A percentile compares a stretch with the other conserved stretches of the same genome.
Evolutionary conservation across 2,797 vertebrate species (phyloP).

Genomic region (Etheostoma nigrum): DNA sequence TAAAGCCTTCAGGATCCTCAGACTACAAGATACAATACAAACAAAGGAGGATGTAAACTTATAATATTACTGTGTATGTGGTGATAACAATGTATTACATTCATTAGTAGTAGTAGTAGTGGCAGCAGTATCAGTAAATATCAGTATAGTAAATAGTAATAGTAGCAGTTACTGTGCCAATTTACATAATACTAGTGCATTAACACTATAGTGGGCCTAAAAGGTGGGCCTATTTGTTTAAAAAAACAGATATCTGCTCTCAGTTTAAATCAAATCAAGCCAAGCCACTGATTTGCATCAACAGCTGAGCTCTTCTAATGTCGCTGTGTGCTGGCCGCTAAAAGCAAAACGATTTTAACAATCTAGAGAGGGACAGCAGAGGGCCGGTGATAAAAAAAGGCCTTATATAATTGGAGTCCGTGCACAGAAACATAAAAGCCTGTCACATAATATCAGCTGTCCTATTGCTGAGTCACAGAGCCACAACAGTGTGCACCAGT

Average conservation of each 20-base stretch:
- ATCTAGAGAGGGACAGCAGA: constrained; percentile 40
- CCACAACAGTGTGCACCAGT: neutral
- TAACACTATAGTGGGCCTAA: neutral
- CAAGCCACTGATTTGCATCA: constrained; percentile 48
- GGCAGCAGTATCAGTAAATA: neutral
- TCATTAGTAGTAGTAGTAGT: neutral
- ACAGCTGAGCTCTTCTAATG: constrained; percentile 61
- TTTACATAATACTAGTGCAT: constrained; percentile 8
- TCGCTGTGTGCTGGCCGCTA: constrained; percentile 35
- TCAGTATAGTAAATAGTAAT: constrained; percentile 1
- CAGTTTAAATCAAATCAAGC: constrained; percentile 61
- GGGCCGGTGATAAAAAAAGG: constrained; percentile 13
- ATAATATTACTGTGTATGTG: neutral
- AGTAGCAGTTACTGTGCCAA: constrained; percentile 4
- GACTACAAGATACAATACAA: constrained; percentile 3
- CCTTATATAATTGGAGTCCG: constrained; percentile 53
- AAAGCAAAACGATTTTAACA: constrained; percentile 62
- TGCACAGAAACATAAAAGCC: constrained; percentile 53
- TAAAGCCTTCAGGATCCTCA: neutral
- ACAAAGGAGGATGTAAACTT: neutral
- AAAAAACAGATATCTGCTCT: constrained; percentile 14
- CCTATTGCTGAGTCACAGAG: constrained; percentile 24
- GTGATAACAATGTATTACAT: neutral
- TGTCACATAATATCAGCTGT: constrained; percentile 53
- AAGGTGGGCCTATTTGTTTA: constrained; percentile 5